These are phyloP conservation scores for Drosophila ogumai DNA, from an alignment of 1,140 invertebrate species.

Conservation along the genomic window DNA sequence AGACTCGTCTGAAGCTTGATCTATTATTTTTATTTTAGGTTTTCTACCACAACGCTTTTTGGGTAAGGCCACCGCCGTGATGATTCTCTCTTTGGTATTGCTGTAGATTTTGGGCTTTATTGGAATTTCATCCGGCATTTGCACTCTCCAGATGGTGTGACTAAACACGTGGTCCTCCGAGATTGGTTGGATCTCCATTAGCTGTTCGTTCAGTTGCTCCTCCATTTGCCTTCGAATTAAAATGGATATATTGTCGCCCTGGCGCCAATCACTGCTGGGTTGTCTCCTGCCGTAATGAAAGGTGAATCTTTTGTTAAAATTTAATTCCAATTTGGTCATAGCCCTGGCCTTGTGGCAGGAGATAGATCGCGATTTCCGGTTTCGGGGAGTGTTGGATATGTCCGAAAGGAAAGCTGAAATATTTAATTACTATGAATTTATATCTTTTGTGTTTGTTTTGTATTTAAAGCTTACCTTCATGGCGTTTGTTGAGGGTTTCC, in stretches of 20 bases:
- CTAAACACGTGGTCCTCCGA: constrained; percentile 36
- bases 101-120: background rate
- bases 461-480: constrained; percentile 40
- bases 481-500: constrained; percentile 28
- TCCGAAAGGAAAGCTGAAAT: constrained; percentile 17
- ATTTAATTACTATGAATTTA: background rate
- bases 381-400: constrained; percentile 29
- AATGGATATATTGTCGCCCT: constrained; percentile 55
- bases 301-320: constrained; percentile 2
- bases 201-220: constrained; percentile 24
- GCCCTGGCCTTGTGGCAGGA: background rate
- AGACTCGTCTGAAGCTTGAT: background rate
- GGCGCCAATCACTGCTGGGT: constrained; percentile 54
- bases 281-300: constrained; percentile 42
- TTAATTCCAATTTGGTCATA: background rate
- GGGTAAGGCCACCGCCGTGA: constrained; percentile 32
- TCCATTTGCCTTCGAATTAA: constrained; percentile 57
- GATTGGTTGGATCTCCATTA: constrained; percentile 37
- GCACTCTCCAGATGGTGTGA: constrained; percentile 63
- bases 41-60: constrained; percentile 1
- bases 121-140: constrained; percentile 25
- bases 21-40: background rate
- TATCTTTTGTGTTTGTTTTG: background rate
- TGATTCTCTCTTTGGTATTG: constrained; percentile 23
- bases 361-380: constrained; percentile 6